Conservation (phyloP, 92 coral and sea anemone species). For the Palythoa heliodiscus region DNA sequence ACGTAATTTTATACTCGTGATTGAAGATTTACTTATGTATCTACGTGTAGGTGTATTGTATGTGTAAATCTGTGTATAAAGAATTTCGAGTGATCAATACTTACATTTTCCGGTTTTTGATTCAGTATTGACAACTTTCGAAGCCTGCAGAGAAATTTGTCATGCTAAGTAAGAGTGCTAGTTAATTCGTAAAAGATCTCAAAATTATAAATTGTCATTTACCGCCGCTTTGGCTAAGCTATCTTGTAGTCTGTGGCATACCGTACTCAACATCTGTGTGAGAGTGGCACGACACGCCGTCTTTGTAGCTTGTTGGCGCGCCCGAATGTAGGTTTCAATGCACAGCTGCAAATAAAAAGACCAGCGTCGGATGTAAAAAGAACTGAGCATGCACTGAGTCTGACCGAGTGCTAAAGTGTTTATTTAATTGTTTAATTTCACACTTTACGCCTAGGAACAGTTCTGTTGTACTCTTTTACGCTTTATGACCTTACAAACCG, state of each 20-base stretch:
- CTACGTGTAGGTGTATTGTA: background rate
- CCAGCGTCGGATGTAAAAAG: background rate
- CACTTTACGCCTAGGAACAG: too few species aligned
- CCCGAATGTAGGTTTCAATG: constrained; percentile 94
- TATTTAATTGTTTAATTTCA: too few species aligned
- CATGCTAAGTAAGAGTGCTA: background rate
- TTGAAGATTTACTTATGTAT: too few species aligned
- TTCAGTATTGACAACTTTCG: constrained; percentile 66
- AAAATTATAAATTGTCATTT: constrained; percentile 2
- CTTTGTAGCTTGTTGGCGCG: constrained; percentile 91
- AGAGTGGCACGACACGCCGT: constrained; percentile 98
- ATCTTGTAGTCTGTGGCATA: constrained; percentile 92
- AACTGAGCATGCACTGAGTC: too few species aligned
- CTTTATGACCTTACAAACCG: too few species aligned
- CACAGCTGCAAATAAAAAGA: constrained; percentile 69
- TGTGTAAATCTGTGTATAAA: too few species aligned
- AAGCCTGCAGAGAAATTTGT: constrained; percentile 49
- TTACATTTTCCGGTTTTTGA: constrained; percentile 76
- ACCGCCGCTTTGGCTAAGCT: constrained; percentile 85
- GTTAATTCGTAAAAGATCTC: background rate
- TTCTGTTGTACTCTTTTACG: too few species aligned
- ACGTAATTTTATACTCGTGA: too few species aligned
- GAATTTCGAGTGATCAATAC: constrained; percentile 1
- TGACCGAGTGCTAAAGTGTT: too few species aligned
- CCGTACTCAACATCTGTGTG: constrained; percentile 95